A percentile compares a stretch with the other conserved stretches of the same genome.
phyloP scores from a whole-genome alignment of 2,797 vertebrate genomes.

The Hemibagrus guttatus region DNA sequence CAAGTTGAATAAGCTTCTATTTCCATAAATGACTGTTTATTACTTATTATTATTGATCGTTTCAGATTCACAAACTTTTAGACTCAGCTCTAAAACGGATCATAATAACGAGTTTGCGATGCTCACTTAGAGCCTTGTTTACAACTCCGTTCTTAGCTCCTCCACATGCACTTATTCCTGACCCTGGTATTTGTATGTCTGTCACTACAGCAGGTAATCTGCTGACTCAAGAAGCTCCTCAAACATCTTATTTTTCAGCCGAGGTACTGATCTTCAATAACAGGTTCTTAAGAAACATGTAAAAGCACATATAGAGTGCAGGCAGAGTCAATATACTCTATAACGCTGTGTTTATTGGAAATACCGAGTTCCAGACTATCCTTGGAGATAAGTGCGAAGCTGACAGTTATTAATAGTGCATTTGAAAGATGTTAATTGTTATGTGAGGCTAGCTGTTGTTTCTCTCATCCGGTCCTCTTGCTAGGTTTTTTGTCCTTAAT shows the following conservation, averaged over 20 bases:
- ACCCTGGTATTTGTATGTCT: conserved; percentile 32
- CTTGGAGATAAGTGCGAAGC: neutral
- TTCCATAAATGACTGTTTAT: neutral
- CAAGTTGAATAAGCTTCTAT: neutral
- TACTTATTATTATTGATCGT: neutral
- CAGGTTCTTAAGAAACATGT: neutral
- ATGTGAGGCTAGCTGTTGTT: neutral
- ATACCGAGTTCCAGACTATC: neutral
- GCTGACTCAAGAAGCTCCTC: conserved; percentile 16
- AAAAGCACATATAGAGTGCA: neutral
- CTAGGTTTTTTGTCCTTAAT: conserved; percentile 32
- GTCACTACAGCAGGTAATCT: conserved; percentile 26
- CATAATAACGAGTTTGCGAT: conserved; percentile 26
- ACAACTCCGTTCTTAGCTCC: neutral
- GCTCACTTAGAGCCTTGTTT: conserved; percentile 17
- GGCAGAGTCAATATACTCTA: neutral
- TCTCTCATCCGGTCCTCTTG: neutral
- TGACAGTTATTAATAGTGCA: neutral
- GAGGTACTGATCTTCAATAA: neutral
- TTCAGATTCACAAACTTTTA: neutral
- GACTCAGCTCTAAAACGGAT: neutral
- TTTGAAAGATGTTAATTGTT: neutral
- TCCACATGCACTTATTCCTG: conserved; percentile 21
- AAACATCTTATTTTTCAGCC: conserved; percentile 11
- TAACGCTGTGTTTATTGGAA: neutral